Evolutionary conservation across 2,113 vertebrate species (phyloP).

Genomic region (Sturnira hondurensis): DNA sequence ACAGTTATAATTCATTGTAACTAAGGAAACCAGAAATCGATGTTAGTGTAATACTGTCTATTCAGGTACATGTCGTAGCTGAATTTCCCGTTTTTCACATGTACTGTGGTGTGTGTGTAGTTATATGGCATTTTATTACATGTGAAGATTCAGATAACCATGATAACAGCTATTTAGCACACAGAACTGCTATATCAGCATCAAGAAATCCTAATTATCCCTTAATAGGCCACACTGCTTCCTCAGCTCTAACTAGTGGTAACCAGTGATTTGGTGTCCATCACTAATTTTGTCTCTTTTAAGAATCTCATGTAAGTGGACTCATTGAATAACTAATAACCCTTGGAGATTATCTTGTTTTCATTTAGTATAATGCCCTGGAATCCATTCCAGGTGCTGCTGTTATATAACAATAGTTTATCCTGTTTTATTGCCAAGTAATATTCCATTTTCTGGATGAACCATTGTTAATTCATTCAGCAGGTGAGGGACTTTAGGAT

Average conservation of each 20-base stretch:
- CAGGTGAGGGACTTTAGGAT: neutral
- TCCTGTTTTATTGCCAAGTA: slow-evolving; percentile 1
- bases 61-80: neutral
- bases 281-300: neutral
- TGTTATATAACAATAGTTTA: neutral
- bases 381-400: neutral
- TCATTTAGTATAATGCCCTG: neutral
- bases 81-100: neutral
- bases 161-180: neutral
- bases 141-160: neutral
- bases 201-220: neutral
- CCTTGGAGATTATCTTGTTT: neutral
- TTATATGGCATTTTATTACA: neutral
- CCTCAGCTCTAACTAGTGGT: neutral
- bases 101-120: neutral
- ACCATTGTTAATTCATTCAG: neutral
- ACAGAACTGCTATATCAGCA: neutral
- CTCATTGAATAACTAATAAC: neutral
- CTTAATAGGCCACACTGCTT: neutral
- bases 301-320: neutral
- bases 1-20: neutral
- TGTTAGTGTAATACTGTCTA: neutral
- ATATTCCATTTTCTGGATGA: neutral
- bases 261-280: neutral
- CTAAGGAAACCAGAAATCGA: neutral